These are phyloP conservation scores for Aegithalos caudatus DNA, from an alignment of 2,113 vertebrate species.

Conservation along the genomic window DNA sequence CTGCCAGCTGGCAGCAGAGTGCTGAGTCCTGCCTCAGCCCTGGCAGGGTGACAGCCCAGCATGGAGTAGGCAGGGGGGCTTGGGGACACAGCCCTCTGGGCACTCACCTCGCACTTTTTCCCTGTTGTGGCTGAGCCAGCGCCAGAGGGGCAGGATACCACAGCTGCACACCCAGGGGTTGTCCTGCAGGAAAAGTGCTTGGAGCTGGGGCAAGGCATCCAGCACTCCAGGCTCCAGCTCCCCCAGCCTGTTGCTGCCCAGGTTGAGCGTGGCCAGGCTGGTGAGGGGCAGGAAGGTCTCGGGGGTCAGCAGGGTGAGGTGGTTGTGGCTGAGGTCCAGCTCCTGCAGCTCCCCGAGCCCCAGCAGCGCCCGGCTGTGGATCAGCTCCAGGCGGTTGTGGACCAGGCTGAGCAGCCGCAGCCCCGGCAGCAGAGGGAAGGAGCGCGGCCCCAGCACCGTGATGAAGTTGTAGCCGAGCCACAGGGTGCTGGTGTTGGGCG, in stretches of 20 bases:
- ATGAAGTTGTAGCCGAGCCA: conserved; percentile 69
- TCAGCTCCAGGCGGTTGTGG: conserved; percentile 59
- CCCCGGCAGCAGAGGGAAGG: conserved; percentile 12
- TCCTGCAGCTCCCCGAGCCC: conserved; percentile 52
- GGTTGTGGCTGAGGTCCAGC: conserved; percentile 74
- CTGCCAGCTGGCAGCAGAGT: neutral
- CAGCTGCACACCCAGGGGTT: conserved; percentile 78
- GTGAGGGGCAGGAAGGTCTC: conserved; percentile 66
- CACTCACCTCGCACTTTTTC: conserved; percentile 67
- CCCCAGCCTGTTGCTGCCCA: conserved; percentile 63
- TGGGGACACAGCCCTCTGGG: neutral
- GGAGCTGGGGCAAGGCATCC: conserved; percentile 46
- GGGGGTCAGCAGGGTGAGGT: conserved; percentile 26
- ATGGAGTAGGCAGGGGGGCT: rapidly evolving
- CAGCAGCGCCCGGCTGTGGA: conserved; percentile 69
- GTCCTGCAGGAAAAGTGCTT: conserved; percentile 49
- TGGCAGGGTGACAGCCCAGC: rapidly evolving
- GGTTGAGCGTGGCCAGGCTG: conserved; percentile 46
- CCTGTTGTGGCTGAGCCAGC: conserved; percentile 69
- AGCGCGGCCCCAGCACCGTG: neutral
- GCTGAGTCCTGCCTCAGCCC: neutral
- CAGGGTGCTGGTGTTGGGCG: conserved; percentile 10
- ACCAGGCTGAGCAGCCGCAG: conserved; percentile 64
- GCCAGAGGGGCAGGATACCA: conserved; percentile 68
- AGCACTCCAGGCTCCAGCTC: conserved; percentile 30